Evolutionary conservation across 1,140 invertebrate species (phyloP).

Genomic region (Calosoma granatense): DNA sequence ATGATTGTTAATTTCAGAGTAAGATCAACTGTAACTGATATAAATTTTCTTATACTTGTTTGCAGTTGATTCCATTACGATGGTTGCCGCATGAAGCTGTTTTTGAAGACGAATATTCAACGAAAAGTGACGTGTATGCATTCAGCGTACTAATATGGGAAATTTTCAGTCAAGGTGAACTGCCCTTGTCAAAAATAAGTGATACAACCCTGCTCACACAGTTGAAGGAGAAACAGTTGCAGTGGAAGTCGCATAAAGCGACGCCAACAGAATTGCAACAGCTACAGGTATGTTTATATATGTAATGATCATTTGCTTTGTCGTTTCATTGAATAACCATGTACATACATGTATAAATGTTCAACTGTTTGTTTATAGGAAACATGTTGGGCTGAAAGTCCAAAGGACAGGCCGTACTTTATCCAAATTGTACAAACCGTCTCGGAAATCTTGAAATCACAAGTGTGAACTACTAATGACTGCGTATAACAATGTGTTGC

Average conservation of each 20-base stretch:
- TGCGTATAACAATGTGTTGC: too few species aligned
- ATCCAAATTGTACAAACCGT: conserved; percentile 37
- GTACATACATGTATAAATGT: neutral
- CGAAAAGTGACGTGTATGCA: conserved; percentile 89
- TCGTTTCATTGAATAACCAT: too few species aligned
- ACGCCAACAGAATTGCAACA: conserved; percentile 53
- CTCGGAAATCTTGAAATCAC: conserved; percentile 29
- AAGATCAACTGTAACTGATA: too few species aligned
- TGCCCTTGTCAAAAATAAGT: conserved; percentile 73
- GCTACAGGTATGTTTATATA: conserved; percentile 50
- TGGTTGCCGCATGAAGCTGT: conserved; percentile 86
- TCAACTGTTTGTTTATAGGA: conserved; percentile 30
- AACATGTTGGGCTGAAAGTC: conserved; percentile 51
- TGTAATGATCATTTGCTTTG: neutral
- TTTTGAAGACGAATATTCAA: conserved; percentile 83
- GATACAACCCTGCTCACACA: conserved; percentile 65
- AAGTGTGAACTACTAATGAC: neutral
- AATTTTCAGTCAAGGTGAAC: conserved; percentile 74
- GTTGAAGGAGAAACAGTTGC: conserved; percentile 52
- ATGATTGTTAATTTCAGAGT: too few species aligned
- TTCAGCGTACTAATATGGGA: conserved; percentile 88
- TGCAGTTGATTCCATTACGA: conserved; percentile 59
- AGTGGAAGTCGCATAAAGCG: conserved; percentile 52
- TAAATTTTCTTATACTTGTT: conserved; percentile 17
- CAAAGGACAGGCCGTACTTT: conserved; percentile 56